Evolutionary conservation across 2,113 vertebrate species (phyloP).

Genomic region (Pipra filicauda): DNA sequence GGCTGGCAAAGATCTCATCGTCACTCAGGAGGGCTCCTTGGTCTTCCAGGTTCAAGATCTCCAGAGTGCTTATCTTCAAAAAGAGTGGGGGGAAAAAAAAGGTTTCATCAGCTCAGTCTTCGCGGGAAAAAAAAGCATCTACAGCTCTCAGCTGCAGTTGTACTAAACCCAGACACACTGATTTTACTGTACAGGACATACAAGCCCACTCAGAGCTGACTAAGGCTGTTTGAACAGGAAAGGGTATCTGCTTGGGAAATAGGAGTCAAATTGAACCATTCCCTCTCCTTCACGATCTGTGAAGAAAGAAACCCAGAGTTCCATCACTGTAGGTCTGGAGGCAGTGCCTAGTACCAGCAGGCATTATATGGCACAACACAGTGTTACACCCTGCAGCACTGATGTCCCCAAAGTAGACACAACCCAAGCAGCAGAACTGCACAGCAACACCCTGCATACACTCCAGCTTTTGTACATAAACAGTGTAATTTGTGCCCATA

Average conservation of each 20-base stretch:
- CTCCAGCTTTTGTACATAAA: neutral
- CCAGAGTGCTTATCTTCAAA: conserved; percentile 93
- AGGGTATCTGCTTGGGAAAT: neutral
- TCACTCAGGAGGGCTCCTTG: conserved; percentile 94
- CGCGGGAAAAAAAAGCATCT: neutral
- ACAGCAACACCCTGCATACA: neutral
- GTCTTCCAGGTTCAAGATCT: conserved; percentile 96
- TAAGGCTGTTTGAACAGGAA: neutral
- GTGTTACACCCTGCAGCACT: neutral
- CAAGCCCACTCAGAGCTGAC: neutral
- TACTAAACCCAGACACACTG: neutral
- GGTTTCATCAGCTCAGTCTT: neutral
- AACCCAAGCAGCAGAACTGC: neutral
- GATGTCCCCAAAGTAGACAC: fast-evolving
- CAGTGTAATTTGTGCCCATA: too few species aligned
- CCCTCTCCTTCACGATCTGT: neutral
- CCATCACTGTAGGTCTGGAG: neutral
- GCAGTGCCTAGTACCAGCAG: neutral
- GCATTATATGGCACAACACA: neutral
- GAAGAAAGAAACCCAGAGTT: neutral
- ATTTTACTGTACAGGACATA: neutral
- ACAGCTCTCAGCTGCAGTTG: neutral
- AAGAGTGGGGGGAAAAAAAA: neutral
- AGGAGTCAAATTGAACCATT: neutral
- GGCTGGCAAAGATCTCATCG: conserved; percentile 98